Base-by-base conservation (phyloP, 1,140 invertebrate genomes). In the Drosophila orena region DNA sequence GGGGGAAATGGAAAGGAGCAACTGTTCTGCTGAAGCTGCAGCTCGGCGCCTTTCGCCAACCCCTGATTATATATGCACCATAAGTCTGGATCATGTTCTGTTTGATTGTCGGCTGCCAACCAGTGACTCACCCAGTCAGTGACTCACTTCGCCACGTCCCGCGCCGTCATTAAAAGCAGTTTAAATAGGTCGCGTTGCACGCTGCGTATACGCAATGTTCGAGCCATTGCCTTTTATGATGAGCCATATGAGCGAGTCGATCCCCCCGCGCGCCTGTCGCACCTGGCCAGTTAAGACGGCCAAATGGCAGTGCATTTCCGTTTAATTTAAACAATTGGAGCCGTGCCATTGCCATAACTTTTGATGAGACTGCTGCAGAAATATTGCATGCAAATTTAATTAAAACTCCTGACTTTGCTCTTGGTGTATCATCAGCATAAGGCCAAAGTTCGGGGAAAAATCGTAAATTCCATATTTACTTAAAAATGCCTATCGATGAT, bases 321-420 rank as follows among this genome's bases (percentile, higher is more conserved):
- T 77, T 68, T 56, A 43, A 69, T 71, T 78, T 60, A 43, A 60
- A 58, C 55, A 43, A 73, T 53, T 46, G 68, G 38, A 43, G 66
- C 46, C 53, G 53, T 54, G 56, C 69, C 46, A 55, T 42, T 58
- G 52, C 53, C 70, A 81, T 76, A 55, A 76, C 50, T 69, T 81
- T 77, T 69, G 52, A 71, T 57, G 66, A 37, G 53, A 22, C 47
- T 60, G 49, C 57, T 57, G 52, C 52, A 27, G 11, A 47, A 75
- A 69, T 83, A 49, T 60, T 62, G 54, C 38, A 89, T 72, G 58
- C 60, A 79, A 89, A 79, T 89, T 89, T 89, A 89, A 88, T 88
- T 84, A 89, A 88, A 70, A 54, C 49, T 42, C 42, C 53, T 55
- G 42, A 38, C 62, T 55, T 35, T 35, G 60, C 60, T 30, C 46